Percentiles rank a stretch among this genome's conserved stretches.
These are phyloP conservation scores for Cactoblastis cactorum DNA, from an alignment of 2,888 invertebrate genomes.

Conservation along the genomic window DNA sequence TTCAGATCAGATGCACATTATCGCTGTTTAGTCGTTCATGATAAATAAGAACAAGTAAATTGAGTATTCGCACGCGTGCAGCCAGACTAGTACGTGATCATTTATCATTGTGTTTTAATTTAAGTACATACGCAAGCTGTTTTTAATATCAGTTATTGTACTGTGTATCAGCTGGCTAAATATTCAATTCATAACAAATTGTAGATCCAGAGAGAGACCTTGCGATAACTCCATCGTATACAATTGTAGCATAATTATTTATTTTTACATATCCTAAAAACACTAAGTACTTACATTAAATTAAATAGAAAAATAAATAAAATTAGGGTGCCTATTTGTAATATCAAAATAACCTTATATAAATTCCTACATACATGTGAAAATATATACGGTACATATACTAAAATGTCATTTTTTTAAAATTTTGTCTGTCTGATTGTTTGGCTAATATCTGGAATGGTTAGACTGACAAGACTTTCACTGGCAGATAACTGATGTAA, in stretches of 20 bases:
- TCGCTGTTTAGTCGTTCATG: background rate
- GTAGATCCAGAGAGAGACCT: conserved; percentile 31
- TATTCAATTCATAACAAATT: conserved; percentile 50
- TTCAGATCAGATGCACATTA: background rate
- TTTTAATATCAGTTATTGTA: conserved; percentile 39
- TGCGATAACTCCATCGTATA: conserved; percentile 30
- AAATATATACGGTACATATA: no score
- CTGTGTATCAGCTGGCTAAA: conserved; percentile 57
- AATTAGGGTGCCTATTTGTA: no score
- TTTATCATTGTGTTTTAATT: conserved; percentile 46
- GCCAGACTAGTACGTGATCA: conserved; percentile 21
- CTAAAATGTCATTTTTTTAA: no score
- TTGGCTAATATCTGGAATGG: no score
- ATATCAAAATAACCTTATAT: no score
- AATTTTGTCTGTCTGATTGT: no score
- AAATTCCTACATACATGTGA: no score
- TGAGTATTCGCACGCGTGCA: conserved; percentile 12
- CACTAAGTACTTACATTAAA: no score
- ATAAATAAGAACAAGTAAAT: background rate
- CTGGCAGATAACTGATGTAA: no score
- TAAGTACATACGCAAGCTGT: conserved; percentile 40
- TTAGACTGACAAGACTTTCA: no score
- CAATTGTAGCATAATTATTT: conserved; percentile 28
- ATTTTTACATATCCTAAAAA: no score
- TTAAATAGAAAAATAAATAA: no score